Evolutionary conservation across 2,888 invertebrate species (phyloP), one percentile per base, ranked within the genome.

Genomic region (Chrysopilus asiliformis): DNA sequence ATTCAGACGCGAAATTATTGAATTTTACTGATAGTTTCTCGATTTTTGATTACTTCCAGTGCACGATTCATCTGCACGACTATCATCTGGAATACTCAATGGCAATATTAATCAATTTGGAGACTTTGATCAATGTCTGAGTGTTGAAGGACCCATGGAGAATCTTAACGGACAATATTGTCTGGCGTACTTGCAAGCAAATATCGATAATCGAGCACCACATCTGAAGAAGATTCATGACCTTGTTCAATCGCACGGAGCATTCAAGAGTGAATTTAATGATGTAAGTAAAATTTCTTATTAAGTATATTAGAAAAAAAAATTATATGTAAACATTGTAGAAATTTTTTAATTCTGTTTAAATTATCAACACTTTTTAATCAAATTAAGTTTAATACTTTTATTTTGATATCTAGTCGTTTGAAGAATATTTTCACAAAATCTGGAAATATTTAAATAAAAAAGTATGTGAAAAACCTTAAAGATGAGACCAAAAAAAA

Each of bases 101-200:
- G 77, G 77, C 34, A 77, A 77, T 50, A 66, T 75, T 24, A 75
- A 76, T 59, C 76, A 77, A 49, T 68, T 69, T 29, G 77, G 77
- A 3, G 76, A 60, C 48, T 76, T 61, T 33, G 62, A 62, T 50
- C 60, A 61, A 42, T 62, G 62, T 32, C 32, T 60, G 43, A 46
- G 48, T 16, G 20, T 36, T 3, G 15, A 24, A n/a, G 32, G 18
- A 3, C 36, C 36, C 9, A 7, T 7, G 10, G 13, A 13, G 4
- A 15, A 34, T 34, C 15, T 49, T 18, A 47, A 49, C 27, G 76
- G 76, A 4, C 68, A 76, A 55, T 79, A 79, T 49, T 79, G 79
- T 47, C 57, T 79, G 44, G 69, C 74, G 8, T 71, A 72, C 43
- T 57, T 78, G 24, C 72, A 76, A 52, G 58, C 76, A 7, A 65